These are phyloP conservation scores for Florisuga fusca DNA, from an alignment of 2,797 vertebrate genomes.

Conservation along the genomic window DNA sequence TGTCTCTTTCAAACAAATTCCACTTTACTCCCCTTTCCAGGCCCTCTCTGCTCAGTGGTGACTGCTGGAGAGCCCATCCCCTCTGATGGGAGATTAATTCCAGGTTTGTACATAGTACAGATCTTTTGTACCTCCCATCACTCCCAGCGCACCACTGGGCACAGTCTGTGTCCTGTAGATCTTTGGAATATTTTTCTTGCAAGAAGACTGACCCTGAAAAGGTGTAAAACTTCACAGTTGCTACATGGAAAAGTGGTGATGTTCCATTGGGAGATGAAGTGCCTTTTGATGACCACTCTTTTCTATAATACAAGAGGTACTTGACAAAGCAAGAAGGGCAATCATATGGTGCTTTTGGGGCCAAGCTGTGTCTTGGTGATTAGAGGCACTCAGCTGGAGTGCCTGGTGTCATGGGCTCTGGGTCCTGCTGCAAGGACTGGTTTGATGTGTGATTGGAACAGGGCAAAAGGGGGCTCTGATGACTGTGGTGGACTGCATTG, in stretches of 20 bases:
- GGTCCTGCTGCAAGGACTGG: not conserved
- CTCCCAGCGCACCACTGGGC: not conserved
- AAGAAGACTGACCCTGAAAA: not conserved
- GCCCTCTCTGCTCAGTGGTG: not conserved
- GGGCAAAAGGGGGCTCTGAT: not conserved
- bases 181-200: not conserved
- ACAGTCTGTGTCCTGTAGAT: not conserved
- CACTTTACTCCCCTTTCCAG: not conserved
- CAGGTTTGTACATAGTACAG: fast-evolving
- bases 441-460: not conserved
- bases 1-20: not conserved
- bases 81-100: not conserved
- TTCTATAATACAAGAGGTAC: not conserved
- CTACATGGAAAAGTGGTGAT: not conserved
- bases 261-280: not conserved
- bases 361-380: not conserved
- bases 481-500: not conserved
- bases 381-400: not conserved
- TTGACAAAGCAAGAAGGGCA: not conserved
- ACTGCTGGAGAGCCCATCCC: not conserved
- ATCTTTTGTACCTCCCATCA: fast-evolving
- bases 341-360: not conserved
- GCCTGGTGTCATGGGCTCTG: not conserved
- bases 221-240: not conserved
- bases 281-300: not conserved